Evolutionary conservation across 2,797 vertebrate genomes (phyloP).

Genomic region (Taeniopygia guttata): DNA sequence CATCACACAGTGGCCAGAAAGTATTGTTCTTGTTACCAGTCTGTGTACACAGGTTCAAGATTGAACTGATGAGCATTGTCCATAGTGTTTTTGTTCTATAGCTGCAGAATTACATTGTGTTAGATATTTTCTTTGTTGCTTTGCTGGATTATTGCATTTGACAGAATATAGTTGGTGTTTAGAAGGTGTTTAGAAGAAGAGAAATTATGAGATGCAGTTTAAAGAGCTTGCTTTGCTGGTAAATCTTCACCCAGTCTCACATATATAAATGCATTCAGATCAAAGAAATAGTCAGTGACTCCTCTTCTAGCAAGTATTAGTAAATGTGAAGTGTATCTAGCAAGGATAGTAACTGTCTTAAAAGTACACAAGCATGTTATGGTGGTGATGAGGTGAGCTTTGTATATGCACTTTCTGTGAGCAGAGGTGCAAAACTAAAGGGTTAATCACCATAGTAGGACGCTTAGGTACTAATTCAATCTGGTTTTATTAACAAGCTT

Average conservation of each 20-base stretch:
- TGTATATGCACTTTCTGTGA: not conserved
- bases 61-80: not conserved
- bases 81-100: not conserved
- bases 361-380: not conserved
- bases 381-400: not conserved
- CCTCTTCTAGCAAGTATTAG: not conserved
- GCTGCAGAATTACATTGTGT: not conserved
- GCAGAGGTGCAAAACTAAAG: not conserved
- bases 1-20: not conserved
- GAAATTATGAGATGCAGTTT: not conserved
- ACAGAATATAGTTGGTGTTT: not conserved
- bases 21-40: not conserved
- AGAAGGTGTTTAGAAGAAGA: not conserved
- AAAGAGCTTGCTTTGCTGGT: not conserved
- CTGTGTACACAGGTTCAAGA: not conserved
- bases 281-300: not conserved
- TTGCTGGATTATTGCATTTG: not conserved
- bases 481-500: not conserved
- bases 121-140: not conserved
- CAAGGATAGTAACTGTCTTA: not conserved
- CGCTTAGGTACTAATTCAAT: not conserved
- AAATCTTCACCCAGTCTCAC: not conserved
- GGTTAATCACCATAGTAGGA: not conserved
- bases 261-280: not conserved
- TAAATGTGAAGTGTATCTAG: not conserved